Conservation (phyloP, 2,113 vertebrate species). For the Microcebus ravelobensis region DNA sequence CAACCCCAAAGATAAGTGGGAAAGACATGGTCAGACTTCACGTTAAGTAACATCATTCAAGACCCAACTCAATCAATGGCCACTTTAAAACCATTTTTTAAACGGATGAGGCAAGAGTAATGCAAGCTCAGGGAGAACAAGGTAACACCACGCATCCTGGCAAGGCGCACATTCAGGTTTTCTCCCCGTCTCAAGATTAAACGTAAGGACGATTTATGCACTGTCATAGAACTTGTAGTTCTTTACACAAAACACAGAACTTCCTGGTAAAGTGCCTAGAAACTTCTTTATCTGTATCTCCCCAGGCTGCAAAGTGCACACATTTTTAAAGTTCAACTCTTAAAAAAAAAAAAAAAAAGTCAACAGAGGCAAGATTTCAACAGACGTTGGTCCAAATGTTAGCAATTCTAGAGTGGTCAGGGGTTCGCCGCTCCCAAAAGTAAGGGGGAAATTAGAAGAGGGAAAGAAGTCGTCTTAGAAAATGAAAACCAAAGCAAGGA, state of each 20-base stretch:
- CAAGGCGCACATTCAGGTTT: neutral
- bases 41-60: constrained; percentile 2
- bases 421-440: neutral
- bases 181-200: neutral
- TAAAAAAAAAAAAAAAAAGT: neutral
- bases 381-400: neutral
- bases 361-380: neutral
- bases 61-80: neutral
- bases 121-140: neutral
- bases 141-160: neutral
- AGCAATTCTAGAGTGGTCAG: constrained; percentile 29
- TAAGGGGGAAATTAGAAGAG: neutral
- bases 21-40: neutral
- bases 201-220: neutral
- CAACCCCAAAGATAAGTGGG: neutral
- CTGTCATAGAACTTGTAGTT: neutral
- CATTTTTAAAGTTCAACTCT: constrained; percentile 32
- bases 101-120: constrained; percentile 33
- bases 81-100: neutral
- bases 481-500: constrained; percentile 47
- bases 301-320: constrained; percentile 3
- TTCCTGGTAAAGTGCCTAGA: constrained; percentile 22
- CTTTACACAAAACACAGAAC: neutral
- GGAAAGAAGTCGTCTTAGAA: constrained; percentile 1
- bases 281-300: constrained; percentile 27